A percentile compares a stretch with the other conserved stretches of the same genome.
These are phyloP conservation scores for Seira ritae DNA, from an alignment of 2,888 invertebrate species.

Conservation along the genomic window DNA sequence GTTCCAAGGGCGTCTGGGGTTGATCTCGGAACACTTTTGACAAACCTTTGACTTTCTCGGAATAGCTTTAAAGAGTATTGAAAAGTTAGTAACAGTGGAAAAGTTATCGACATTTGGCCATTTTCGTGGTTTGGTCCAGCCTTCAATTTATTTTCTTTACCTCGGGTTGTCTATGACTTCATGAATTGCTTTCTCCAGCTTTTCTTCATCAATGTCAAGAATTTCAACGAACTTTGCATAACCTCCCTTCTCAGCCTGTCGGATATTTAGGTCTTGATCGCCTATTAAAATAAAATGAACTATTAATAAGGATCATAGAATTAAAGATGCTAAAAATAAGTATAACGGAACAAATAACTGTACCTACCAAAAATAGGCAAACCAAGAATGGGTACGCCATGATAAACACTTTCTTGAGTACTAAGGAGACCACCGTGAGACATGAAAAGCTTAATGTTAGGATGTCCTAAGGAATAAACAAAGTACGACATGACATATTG, in stretches of 20 bases:
- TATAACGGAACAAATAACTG: neutral
- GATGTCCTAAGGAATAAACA: constrained; percentile 78
- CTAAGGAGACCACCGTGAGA: constrained; percentile 83
- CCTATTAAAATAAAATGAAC: neutral
- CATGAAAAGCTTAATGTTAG: constrained; percentile 80
- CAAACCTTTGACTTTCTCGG: constrained; percentile 39
- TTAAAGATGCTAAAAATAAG: neutral
- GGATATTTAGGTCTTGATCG: constrained; percentile 77
- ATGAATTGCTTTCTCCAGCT: constrained; percentile 72
- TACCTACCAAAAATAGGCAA: constrained; percentile 73
- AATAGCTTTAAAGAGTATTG: constrained; percentile 35
- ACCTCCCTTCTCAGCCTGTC: constrained; percentile 78
- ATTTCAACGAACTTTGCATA: constrained; percentile 77
- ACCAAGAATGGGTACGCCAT: constrained; percentile 80
- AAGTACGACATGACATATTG: constrained; percentile 78
- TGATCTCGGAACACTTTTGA: constrained; percentile 65
- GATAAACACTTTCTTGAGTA: constrained; percentile 80
- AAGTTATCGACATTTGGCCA: no score
- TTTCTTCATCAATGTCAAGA: constrained; percentile 77
- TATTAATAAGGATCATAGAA: no score
- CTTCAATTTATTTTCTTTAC: no score
- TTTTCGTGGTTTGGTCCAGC: no score
- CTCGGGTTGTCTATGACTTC: constrained; percentile 13
- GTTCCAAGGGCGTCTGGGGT: constrained; percentile 66
- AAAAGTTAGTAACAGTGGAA: no score